A percentile compares a stretch with the other conserved stretches of the same genome.
phyloP scores from a whole-genome alignment of 1,140 invertebrate genomes.

The Cylas formicarius region DNA sequence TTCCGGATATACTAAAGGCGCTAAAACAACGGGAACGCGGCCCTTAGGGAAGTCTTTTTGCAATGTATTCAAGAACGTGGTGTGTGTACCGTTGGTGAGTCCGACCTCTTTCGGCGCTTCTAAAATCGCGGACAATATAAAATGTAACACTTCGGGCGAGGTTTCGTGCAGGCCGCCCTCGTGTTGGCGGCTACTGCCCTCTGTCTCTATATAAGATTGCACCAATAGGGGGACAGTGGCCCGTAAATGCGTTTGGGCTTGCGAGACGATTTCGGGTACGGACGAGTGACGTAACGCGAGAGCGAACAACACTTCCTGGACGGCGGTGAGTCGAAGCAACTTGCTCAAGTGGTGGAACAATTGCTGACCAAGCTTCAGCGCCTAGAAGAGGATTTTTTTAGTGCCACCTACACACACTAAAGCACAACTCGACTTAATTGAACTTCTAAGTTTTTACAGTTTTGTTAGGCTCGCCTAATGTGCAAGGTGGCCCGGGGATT shows the following conservation, averaged over 20 bases:
- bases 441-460: too few species aligned
- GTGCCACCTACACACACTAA: too few species aligned
- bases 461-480: too few species aligned
- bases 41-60: constrained; percentile 81
- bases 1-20: constrained; percentile 76
- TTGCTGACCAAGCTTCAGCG: constrained; percentile 64
- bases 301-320: constrained; percentile 85
- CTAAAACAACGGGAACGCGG: constrained; percentile 78
- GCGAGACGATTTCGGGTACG: constrained; percentile 61
- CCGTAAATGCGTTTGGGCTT: constrained; percentile 70
- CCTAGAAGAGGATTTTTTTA: constrained; percentile 45
- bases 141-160: constrained; percentile 79
- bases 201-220: constrained; percentile 70
- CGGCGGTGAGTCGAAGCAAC: constrained; percentile 71
- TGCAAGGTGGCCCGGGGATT: too few species aligned
- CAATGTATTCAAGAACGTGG: constrained; percentile 72
- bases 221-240: constrained; percentile 78
- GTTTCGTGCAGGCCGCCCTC: constrained; percentile 82
- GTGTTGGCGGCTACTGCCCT: constrained; percentile 58
- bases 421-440: too few species aligned
- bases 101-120: constrained; percentile 52
- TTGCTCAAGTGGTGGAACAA: constrained; percentile 77
- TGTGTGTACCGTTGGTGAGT: constrained; percentile 61
- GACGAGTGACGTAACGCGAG: constrained; percentile 74
- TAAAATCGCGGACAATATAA: constrained; percentile 61